Conservation (phyloP, 2,113 vertebrate species). For the Pangasianodon gigas region DNA sequence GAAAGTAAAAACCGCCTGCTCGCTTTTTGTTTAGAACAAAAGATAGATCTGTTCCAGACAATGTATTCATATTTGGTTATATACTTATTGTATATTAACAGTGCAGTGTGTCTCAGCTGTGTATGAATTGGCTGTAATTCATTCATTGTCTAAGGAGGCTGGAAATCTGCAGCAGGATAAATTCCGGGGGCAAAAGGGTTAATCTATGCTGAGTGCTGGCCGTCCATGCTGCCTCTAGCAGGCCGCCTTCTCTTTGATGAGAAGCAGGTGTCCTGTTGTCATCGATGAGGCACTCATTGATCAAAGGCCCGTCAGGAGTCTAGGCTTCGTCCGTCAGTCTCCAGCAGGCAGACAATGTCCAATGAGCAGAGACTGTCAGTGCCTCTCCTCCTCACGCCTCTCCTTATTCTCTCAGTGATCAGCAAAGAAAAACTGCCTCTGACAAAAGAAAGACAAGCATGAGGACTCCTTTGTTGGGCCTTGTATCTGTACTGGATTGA, state of each 20-base stretch:
- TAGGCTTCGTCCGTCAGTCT: conserved; percentile 42
- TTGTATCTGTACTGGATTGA: conserved; percentile 14
- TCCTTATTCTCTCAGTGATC: conserved; percentile 28
- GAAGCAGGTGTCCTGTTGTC: conserved; percentile 60
- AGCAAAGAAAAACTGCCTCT: conserved; percentile 41
- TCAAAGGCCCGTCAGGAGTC: conserved; percentile 54
- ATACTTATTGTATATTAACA: not conserved
- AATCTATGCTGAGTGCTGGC: conserved; percentile 50
- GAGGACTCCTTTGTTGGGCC: conserved; percentile 17
- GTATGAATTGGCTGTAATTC: not conserved
- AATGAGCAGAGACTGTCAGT: conserved; percentile 40
- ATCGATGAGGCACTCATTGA: conserved; percentile 54
- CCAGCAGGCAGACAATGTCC: conserved; percentile 47
- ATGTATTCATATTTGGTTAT: not conserved
- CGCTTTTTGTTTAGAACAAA: not conserved
- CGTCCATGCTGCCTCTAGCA: conserved; percentile 35
- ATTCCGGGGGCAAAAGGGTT: conserved; percentile 27
- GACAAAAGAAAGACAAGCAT: conserved; percentile 36
- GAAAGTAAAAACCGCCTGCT: not conserved
- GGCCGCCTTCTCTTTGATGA: conserved; percentile 52
- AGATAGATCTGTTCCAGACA: not conserved
- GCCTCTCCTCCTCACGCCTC: conserved; percentile 33
- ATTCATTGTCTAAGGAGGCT: conserved; percentile 5
- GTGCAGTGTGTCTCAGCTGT: not conserved
- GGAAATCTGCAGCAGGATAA: conserved; percentile 35